These are phyloP conservation scores for Orthosia gothica DNA, from an alignment of 2,888 invertebrate genomes.

Conservation along the genomic window DNA sequence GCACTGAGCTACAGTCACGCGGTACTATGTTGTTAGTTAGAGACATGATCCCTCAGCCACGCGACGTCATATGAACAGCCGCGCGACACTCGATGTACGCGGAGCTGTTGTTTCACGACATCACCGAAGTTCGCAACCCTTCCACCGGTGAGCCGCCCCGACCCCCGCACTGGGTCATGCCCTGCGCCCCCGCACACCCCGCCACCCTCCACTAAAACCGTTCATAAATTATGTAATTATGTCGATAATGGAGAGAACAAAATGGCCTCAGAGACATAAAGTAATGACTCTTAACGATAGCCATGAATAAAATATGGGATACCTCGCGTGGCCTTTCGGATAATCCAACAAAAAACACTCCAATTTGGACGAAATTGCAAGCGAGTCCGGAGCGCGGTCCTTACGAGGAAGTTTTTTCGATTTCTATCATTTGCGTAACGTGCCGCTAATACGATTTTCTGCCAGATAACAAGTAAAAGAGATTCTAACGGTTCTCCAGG, in stretches of 20 bases:
- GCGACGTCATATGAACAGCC: conserved; percentile 4
- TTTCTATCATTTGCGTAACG: conserved; percentile 36
- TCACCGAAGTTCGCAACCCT: conserved; percentile 54
- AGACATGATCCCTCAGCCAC: background rate
- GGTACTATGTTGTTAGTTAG: background rate
- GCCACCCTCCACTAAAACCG: conserved; percentile 39
- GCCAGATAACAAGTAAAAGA: conserved; percentile 12
- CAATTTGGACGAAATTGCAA: conserved; percentile 46
- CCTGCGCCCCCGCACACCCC: background rate
- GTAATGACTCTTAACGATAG: conserved; percentile 64
- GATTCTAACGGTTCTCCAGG: conserved; percentile 1
- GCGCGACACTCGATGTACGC: conserved; percentile 8
- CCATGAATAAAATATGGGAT: conserved; percentile 65
- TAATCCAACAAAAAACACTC: conserved; percentile 55
- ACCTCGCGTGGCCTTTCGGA: conserved; percentile 47
- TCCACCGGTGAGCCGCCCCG: conserved; percentile 9
- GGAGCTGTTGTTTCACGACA: conserved; percentile 45
- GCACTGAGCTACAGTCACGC: background rate
- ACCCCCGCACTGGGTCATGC: background rate
- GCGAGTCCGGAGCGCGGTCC: conserved; percentile 3
- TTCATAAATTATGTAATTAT: conserved; percentile 67
- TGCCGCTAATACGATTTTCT: conserved; percentile 10
- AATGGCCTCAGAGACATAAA: conserved; percentile 60
- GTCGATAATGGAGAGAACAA: conserved; percentile 66
- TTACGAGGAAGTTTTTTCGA: conserved; percentile 19